These are phyloP conservation scores for Syrrhaptes paradoxus DNA, from an alignment of 2,113 vertebrate genomes.

Conservation along the genomic window DNA sequence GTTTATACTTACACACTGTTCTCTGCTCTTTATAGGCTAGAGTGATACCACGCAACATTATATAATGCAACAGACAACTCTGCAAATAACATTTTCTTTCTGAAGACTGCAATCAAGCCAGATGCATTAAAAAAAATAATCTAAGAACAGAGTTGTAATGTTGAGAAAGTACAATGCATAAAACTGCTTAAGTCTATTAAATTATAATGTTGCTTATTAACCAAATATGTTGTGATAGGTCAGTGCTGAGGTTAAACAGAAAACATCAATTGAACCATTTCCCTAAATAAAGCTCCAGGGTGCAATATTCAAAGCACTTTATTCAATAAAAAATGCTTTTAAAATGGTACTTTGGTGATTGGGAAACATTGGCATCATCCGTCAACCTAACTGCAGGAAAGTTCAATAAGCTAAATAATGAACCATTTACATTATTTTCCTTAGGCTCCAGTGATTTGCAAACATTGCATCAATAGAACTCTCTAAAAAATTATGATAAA, in stretches of 20 bases:
- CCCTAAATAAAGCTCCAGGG: constrained; percentile 80
- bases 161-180: not conserved
- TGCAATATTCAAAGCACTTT: constrained; percentile 79
- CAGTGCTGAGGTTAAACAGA: constrained; percentile 75
- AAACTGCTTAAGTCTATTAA: constrained; percentile 55
- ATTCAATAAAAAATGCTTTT: constrained; percentile 84
- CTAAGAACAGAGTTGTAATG: not conserved
- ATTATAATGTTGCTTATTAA: constrained; percentile 71
- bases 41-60: not conserved
- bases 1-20: not conserved
- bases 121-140: not conserved
- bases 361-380: constrained; percentile 77
- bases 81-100: not conserved
- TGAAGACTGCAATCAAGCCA: not conserved
- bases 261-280: constrained; percentile 79
- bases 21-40: not conserved
- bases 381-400: constrained; percentile 76
- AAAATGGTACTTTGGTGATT: constrained; percentile 77
- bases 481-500: constrained; percentile 89
- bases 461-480: constrained; percentile 77
- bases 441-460: constrained; percentile 74
- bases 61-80: not conserved
- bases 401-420: constrained; percentile 84
- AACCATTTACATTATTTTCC: constrained; percentile 82
- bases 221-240: constrained; percentile 70